Evolutionary conservation across 2,888 invertebrate genomes (phyloP).

Genomic region (Eupithecia inturbata): DNA sequence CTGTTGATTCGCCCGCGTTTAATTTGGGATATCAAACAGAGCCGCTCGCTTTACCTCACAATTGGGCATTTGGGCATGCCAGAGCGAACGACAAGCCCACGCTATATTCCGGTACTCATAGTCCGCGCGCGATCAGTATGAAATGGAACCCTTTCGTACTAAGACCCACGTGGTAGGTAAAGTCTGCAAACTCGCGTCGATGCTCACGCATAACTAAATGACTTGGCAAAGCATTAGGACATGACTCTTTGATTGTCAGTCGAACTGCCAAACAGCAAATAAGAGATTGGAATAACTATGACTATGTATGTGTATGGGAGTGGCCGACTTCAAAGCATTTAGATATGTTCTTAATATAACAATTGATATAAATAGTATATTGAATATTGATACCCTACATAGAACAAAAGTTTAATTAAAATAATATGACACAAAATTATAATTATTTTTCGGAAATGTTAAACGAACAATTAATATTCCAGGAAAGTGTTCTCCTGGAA

Average conservation of each 20-base stretch:
- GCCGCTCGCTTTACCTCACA: slow-evolving; percentile 44
- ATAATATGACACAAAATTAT: background rate
- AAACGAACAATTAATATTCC: background rate
- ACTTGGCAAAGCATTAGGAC: too few relatives aligned
- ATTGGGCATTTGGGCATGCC: slow-evolving; percentile 45
- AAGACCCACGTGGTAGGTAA: background rate
- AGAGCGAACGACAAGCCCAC: slow-evolving; percentile 47
- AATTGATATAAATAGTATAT: too few relatives aligned
- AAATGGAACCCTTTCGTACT: background rate
- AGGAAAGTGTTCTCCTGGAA: background rate
- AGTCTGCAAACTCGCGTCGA: background rate
- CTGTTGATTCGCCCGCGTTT: slow-evolving; percentile 13
- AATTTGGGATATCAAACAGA: slow-evolving; percentile 38
- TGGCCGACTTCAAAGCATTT: too few relatives aligned
- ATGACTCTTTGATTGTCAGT: too few relatives aligned
- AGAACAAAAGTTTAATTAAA: background rate
- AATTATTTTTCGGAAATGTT: background rate
- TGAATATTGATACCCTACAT: too few relatives aligned
- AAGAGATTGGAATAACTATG: too few relatives aligned
- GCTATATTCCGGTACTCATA: slow-evolving; percentile 1
- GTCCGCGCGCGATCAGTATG: background rate
- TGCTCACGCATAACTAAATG: too few relatives aligned
- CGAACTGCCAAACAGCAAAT: too few relatives aligned
- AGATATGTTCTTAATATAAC: too few relatives aligned
- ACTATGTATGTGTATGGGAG: too few relatives aligned